phyloP scores from a whole-genome alignment of 2,888 invertebrate genomes.

The Mesorhabditis spiculigera region DNA sequence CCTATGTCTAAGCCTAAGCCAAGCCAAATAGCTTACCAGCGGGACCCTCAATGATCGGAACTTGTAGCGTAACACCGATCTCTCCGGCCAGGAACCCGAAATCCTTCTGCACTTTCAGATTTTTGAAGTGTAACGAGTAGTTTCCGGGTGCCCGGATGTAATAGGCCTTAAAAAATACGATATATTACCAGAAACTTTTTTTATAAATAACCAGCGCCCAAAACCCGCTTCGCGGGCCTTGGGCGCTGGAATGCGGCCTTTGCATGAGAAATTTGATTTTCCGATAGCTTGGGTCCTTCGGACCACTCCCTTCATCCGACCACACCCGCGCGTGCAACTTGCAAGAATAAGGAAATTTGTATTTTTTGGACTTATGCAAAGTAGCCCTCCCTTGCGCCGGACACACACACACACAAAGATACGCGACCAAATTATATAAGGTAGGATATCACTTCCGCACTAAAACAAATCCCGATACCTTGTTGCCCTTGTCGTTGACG shows the following conservation, averaged over 20 bases:
- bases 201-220: not conserved
- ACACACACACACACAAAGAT: no score
- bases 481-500: slow-evolving; percentile 53
- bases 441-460: not conserved
- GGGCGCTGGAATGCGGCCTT: no score
- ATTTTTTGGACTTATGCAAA: no score
- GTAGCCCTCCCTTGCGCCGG: no score
- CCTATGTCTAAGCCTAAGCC: slow-evolving; percentile 13
- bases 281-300: no score
- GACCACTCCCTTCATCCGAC: not conserved
- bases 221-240: no score
- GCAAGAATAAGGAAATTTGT: no score
- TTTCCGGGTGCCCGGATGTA: slow-evolving; percentile 57
- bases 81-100: slow-evolving; percentile 53
- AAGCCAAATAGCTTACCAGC: slow-evolving; percentile 31
- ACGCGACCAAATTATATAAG: no score
- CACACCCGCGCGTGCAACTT: no score
- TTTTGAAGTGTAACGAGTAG: slow-evolving; percentile 51
- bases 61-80: slow-evolving; percentile 55
- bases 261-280: no score
- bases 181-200: not conserved
- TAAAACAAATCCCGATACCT: slow-evolving; percentile 13
- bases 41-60: slow-evolving; percentile 55
- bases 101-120: slow-evolving; percentile 43
- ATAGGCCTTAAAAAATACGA: slow-evolving; percentile 27